phyloP scores from a whole-genome alignment of 2,113 vertebrate species.

The Microcebus murinus region DNA sequence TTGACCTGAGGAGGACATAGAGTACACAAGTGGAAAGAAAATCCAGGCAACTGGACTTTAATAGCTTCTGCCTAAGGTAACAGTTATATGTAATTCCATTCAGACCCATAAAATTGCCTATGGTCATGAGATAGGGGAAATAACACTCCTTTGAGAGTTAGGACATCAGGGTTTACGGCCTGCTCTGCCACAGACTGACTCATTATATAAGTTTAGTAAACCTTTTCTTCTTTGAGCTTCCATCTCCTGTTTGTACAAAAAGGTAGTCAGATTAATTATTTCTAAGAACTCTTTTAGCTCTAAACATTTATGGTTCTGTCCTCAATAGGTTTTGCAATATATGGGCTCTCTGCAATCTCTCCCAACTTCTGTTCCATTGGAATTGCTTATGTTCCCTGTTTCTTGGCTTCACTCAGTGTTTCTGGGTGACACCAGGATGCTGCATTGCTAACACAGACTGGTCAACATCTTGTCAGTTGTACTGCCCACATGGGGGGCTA shows the following conservation, averaged over 20 bases:
- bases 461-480: slow-evolving; percentile 56
- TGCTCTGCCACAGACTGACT: background rate
- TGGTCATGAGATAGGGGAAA: background rate
- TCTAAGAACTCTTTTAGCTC: background rate
- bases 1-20: slow-evolving; percentile 12
- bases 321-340: background rate
- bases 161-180: background rate
- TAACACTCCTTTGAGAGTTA: background rate
- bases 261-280: background rate
- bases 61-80: background rate
- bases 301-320: background rate
- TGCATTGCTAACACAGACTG: background rate
- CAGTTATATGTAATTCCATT: background rate
- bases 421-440: background rate
- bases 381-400: background rate
- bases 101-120: background rate
- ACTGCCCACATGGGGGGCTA: slow-evolving; percentile 25
- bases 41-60: background rate
- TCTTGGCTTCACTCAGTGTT: background rate
- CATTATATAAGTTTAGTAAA: background rate
- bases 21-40: background rate
- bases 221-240: background rate
- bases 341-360: background rate
- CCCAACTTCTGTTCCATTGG: background rate
- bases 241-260: background rate